Evolutionary conservation across 2,113 vertebrate genomes (phyloP).

Genomic region (Varanus salvator): DNA sequence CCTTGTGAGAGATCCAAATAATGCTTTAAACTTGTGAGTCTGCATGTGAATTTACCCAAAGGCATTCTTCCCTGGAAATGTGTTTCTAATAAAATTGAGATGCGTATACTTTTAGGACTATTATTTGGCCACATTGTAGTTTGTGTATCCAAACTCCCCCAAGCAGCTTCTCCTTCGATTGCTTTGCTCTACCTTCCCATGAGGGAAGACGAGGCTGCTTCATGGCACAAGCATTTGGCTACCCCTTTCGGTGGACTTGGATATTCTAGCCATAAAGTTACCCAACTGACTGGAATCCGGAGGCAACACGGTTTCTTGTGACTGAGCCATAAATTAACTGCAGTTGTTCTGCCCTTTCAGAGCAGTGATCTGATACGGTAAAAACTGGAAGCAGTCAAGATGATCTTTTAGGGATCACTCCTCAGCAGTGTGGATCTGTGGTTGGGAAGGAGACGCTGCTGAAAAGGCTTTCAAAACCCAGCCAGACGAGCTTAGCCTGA

Average conservation of each 20-base stretch:
- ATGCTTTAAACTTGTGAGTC: too few relatives aligned
- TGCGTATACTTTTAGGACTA: neutral
- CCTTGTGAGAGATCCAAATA: too few relatives aligned
- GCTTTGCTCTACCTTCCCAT: too few relatives aligned
- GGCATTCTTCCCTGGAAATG: neutral
- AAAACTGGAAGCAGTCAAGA: too few relatives aligned
- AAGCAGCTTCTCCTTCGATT: neutral
- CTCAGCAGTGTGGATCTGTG: too few relatives aligned
- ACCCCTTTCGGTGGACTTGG: neutral
- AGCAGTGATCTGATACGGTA: neutral
- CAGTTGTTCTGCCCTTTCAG: neutral
- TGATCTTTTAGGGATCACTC: too few relatives aligned
- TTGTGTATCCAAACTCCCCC: neutral
- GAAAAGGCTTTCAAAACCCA: too few relatives aligned
- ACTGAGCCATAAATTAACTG: neutral
- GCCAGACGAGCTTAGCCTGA: too few relatives aligned
- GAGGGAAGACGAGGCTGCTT: neutral
- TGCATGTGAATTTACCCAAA: neutral
- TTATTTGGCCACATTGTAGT: neutral
- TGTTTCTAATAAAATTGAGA: neutral
- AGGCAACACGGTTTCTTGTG: neutral
- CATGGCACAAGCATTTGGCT: neutral
- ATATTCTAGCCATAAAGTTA: neutral
- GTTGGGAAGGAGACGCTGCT: too few relatives aligned
- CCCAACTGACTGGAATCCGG: too few relatives aligned